Conservation (phyloP, 2,113 vertebrate species). For the Mirounga angustirostris region DNA sequence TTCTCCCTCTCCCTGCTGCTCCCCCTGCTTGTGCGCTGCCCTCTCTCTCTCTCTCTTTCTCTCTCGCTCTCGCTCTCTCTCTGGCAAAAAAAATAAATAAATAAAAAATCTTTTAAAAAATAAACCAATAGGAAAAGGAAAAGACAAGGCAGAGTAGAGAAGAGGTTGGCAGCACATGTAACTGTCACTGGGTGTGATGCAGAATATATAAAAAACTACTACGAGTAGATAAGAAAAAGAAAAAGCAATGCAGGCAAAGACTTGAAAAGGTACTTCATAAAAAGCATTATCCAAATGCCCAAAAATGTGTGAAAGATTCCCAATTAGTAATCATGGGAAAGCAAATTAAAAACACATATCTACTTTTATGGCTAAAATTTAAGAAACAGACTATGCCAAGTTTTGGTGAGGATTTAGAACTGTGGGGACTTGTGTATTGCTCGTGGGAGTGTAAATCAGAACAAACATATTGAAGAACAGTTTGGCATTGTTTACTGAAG, state of each 20-base stretch:
- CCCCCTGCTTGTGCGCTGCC: neutral
- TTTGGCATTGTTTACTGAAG: neutral
- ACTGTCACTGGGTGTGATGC: neutral
- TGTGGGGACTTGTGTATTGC: neutral
- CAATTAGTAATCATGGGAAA: neutral
- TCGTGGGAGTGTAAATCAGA: neutral
- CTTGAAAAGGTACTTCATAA: neutral
- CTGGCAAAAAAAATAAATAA: neutral
- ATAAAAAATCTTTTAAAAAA: neutral
- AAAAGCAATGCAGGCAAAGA: neutral
- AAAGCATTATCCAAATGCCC: neutral
- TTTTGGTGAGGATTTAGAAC: neutral
- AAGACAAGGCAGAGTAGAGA: neutral
- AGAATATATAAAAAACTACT: neutral
- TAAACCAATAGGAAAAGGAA: neutral
- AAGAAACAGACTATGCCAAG: neutral
- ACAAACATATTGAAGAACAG: neutral
- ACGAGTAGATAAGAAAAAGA: neutral
- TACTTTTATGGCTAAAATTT: neutral
- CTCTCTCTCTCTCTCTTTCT: neutral
- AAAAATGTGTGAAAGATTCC: neutral
- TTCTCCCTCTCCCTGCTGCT: neutral
- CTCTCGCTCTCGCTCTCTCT: neutral
- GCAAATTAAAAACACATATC: neutral
- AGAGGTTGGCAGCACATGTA: neutral